Base-by-base conservation (phyloP, 2,888 invertebrate species). In the Orthosia gothica region DNA sequence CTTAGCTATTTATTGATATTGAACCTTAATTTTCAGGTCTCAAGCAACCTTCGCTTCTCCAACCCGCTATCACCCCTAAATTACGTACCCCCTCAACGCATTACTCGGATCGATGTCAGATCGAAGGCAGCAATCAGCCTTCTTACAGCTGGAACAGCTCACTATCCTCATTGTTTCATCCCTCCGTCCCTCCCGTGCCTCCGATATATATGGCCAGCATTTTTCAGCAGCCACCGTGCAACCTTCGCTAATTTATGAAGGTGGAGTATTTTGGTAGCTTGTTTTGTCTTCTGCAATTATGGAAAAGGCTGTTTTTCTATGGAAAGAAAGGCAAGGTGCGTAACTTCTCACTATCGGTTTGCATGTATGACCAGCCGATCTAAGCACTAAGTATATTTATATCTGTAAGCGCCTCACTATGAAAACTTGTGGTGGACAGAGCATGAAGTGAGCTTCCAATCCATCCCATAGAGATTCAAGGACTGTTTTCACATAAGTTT, bases 91-190 rank as follows among this genome's bases (percentile, higher is more conserved):
- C 49, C 40, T n/a, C 77, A 87, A 83, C 83, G 83, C 89, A 91
- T 92, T 92, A 92, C 89, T 81, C 81, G 91, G 94, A 94, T 95
- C 94, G 94, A 94, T 93, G 94, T 94, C 93, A 91, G 93, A 94
- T 94, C 93, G 94, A 93, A 93, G 88, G 86, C 80, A 85, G 92
- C 92, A 93, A 93, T 94, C 94, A 93, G 89, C 86, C 85, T 76
- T 72, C 91, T 93, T 91, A 89, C 91, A 89, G 87, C 89, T 89
- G 87, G 88, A 90, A 91, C 81, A 82, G 82, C 90, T 87, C 81
- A 87, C 87, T 84, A 86, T 88, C 79, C 79, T 83, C 80, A 89
- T 89, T 89, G 88, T 89, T 86, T 86, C 79, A 82, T 76, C 58
- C 54, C 61, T 9, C n/a, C 32, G 15, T 15, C 40, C 45, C 4